Evolutionary conservation across 1,140 invertebrate species (phyloP).

Genomic region (Uloborus diversus): DNA sequence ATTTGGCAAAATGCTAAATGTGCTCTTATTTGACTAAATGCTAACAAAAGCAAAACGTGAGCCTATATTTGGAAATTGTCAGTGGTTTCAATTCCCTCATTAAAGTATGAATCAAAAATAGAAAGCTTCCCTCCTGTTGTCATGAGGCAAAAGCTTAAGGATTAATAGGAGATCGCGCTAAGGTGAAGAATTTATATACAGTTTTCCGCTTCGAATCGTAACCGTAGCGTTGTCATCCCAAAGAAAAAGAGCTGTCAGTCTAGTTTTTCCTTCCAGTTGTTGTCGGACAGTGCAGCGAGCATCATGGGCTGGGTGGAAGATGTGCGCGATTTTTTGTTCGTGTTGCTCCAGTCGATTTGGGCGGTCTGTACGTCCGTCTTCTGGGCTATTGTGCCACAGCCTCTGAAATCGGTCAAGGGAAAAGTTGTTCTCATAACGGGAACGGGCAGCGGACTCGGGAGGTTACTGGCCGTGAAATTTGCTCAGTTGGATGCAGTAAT

Average conservation of each 20-base stretch:
- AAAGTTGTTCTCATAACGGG: constrained; percentile 89
- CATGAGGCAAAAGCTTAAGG: not conserved
- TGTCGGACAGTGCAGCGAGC: not conserved
- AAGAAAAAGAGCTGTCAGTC: no score
- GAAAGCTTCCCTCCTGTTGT: not conserved
- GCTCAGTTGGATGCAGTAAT: constrained; percentile 81
- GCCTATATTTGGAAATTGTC: no score
- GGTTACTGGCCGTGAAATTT: constrained; percentile 80
- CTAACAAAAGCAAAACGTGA: no score
- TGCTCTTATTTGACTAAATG: no score
- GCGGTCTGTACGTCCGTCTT: not conserved
- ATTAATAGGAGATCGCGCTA: no score
- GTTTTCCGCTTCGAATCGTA: no score
- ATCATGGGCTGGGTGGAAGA: constrained; percentile 18
- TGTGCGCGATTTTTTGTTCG: not conserved
- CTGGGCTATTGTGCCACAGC: constrained; percentile 19
- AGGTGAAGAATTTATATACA: no score
- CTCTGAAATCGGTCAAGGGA: constrained; percentile 73
- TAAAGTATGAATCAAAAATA: no score
- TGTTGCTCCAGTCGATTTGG: not conserved
- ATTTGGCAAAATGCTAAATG: no score
- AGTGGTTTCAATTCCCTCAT: no score
- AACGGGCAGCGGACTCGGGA: constrained; percentile 91
- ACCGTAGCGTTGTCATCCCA: no score
- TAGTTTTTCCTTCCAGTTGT: not conserved